Base-by-base conservation (phyloP, 2,113 vertebrate species). In the Diphyllodes magnificus region DNA sequence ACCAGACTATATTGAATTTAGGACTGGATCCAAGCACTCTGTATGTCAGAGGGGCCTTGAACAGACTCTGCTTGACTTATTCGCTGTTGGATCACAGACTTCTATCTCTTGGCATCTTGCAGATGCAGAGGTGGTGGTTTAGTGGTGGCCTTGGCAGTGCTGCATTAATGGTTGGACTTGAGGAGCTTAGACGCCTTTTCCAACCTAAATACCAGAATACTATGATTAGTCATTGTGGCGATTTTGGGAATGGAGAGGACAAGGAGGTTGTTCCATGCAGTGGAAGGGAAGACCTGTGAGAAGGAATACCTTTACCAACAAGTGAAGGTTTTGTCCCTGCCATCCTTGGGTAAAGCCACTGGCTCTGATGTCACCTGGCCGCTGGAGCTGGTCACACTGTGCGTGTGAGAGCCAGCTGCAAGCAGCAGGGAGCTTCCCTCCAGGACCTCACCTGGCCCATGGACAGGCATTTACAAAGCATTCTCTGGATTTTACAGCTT, bases 381-480 rank as follows among this genome's bases (percentile, higher is more conserved):
- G 3, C 71, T 64, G 66, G 84, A 72, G 68, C 85, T 35, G 88
- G 40, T 57, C 49, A 3, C 33, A 0, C 33, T 22, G 6, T 76
- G 93, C 1, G 4, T 23, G 54, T 57, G 20, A 54, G 72, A 77
- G 60, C 72, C 96, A 94, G 95, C 96, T 86, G 70, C 77, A 49
- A 81, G 47, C 88, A 94, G 91, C 61, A 8, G 88, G 91, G 87
- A 81, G 61, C 86, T 95, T 64, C 82, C 88, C 75, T 70, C 42
- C 80, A 33, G 85, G 68, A 60, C 87, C 81, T 68, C 81, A 50
- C 73, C 95, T 92, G 90, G 78, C 93, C 92, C 40, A 16, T 5
- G 92, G 60, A 66, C 66, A 27, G 92, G 66, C 72, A 83, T 92
- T 97, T 94, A 91, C 88, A 94, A 95, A 96, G 92, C 82, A 87